Evolutionary conservation across 2,888 invertebrate species (phyloP), one percentile per base, ranked within the genome.

Genomic region (Ochropleura leucogaster): DNA sequence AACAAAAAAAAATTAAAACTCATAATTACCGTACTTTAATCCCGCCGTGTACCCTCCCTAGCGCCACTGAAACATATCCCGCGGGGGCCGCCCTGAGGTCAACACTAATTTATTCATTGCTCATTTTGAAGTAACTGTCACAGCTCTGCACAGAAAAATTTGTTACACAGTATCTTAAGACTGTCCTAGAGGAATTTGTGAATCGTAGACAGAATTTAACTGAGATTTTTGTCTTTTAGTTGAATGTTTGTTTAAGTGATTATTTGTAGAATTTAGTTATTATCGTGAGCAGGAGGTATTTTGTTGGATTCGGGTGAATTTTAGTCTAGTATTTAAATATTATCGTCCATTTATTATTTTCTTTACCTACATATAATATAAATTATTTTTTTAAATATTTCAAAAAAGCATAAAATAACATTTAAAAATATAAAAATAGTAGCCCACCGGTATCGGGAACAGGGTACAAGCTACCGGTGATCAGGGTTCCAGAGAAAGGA

Each of bases 81-180:
- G 65, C n/a, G 92, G 89, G 94, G 83, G 88, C 72, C 86, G 90
- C 91, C 93, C 90, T 85, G 89, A 88, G 92, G 92, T 90, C 88
- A 87, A 73, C 86, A 82, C 90, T 94, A 93, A 94, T 93, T 94
- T 94, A 94, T 95, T 94, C 95, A 94, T 92, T 89, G 91, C 89
- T 91, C 92, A 93, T 92, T 94, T 91, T 90, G 90, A 87, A 80
- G 89, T 90, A 89, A 90, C 89, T 90, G 89, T 87, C 90, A 77
- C 85, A 66, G 74, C 79, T 47, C 4, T 8, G 44, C 67, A 55
- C 68, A 74, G 74, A 84, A 87, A 86, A 88, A 88, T 83, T 86
- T 74, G 84, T 80, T 67, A 79, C 49, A 60, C 69, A 30, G 69
- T 63, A 46, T 84, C 82, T 83, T 59, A 62, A 44, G 65, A 47